phyloP scores from a whole-genome alignment of 2,797 vertebrate genomes.

The Cottoperca gobio region DNA sequence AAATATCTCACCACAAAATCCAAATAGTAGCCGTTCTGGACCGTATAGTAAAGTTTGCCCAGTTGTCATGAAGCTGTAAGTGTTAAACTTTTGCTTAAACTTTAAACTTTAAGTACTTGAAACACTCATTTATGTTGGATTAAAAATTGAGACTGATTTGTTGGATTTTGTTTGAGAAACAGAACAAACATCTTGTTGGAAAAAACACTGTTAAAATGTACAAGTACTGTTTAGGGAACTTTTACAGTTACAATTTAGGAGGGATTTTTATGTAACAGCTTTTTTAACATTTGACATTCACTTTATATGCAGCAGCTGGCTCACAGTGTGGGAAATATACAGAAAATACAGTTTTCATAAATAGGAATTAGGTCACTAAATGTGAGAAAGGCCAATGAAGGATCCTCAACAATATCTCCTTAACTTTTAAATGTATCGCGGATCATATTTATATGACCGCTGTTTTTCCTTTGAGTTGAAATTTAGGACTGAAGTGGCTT shows the following conservation, averaged over 20 bases:
- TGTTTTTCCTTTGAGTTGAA: not conserved
- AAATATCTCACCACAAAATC: not conserved
- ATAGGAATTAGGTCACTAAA: not conserved
- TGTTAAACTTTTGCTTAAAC: not conserved
- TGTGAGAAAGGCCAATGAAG: not conserved
- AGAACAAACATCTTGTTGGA: not conserved
- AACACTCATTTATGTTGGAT: not conserved
- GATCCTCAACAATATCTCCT: not conserved
- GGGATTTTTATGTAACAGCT: not conserved
- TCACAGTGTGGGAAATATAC: not conserved
- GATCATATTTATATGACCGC: not conserved
- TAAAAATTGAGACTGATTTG: not conserved
- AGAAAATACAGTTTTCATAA: not conserved
- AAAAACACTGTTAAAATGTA: not conserved
- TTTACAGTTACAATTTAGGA: not conserved
- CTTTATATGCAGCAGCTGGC: conserved; percentile 14
- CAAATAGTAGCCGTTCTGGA: no score
- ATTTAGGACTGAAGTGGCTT: not conserved
- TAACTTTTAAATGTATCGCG: not conserved
- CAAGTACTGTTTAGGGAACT: not conserved
- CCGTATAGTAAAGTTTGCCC: not conserved
- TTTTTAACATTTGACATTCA: not conserved
- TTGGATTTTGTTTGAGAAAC: not conserved
- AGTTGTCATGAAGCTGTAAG: not conserved
- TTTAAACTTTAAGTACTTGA: not conserved